Evolutionary conservation across 2,888 invertebrate genomes (phyloP), one percentile per base, ranked within the genome.

Genomic region (Cryptocephalus primarius): DNA sequence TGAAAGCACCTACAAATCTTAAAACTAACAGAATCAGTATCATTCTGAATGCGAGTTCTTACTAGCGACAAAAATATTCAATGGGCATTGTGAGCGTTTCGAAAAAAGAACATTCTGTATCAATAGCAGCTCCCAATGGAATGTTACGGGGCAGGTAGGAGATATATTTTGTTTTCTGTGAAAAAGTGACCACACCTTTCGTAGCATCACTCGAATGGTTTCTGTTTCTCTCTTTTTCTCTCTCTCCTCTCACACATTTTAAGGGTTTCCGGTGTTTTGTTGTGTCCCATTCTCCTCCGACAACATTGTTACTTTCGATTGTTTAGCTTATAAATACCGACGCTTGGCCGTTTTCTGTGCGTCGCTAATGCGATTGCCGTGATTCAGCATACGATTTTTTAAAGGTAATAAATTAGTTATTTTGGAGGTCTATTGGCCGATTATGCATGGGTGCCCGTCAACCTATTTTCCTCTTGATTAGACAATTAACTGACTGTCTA

Each of bases 161-260:
- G 22, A 22, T 14, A 32, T 32, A 22, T 42, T 32, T 22, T 22
- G 42, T 42, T 42, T 42, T 68, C 68, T 67, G 63, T 67, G 66
- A 68, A 67, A 22, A 69, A 69, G 66, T 69, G 69, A 69, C 69
- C 69, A 69, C 69, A 68, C 68, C 68, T 68, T 67, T 69, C 66
- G 66, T 66, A 55, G 58, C 58, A 57, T 58, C 10, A 42, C 22
- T 22, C 22, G 22, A 22, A 22, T 36, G 36, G 36, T n/a, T 12
- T 11, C 12, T 36, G 3, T 11, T 11, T 36, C 12, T 36, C n/a
- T 36, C n/a, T 36, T 4, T 36, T 44, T 51, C 60, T 60, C 65
- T 65, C 65, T 62, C 64, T 62, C 65, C 65, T 68, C 66, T 65
- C 67, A 66, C 68, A 66, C 66, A 64, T 66, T 68, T 68, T 66